Base-by-base conservation (phyloP, 1,140 invertebrate species). In the Berghia stephanieae region DNA sequence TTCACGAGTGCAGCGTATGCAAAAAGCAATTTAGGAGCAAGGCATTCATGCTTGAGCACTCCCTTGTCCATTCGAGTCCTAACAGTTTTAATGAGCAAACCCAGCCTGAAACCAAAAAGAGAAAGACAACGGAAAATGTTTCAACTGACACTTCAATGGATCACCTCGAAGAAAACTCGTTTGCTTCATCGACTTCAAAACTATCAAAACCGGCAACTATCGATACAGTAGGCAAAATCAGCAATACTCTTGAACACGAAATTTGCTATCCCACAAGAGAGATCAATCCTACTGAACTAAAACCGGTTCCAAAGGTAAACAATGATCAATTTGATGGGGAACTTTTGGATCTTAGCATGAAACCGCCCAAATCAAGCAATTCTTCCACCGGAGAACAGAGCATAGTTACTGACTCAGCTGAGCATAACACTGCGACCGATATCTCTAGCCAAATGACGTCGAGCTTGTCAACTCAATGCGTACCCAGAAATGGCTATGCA, bases 1-100 rank as follows among this genome's bases (percentile, higher is more conserved):
- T 74, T 0, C 81, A 84, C 75, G 77, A 81, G 0, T 85, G 85
- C 68, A 75, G 31, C 21, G 38, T 81, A n/a, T 86, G 84, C 70
- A 52, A 72, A 34, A 84, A 84, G 44, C 82, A 82, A 36, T 85
- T 84, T 75, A 73, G 78, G 31, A 81, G 80, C 49, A 79, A 81
- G 10, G 79, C 79, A 6, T 78, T 82, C 75, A 76, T 86, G 5
- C 70, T 70, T 4, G 81, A 83, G 3, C 85, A 86, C 52, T 77
- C 82, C 73, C n/a, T 80, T 31, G 81, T 75, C 8, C 85, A 85
- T 52, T 27, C n/a, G 43, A 24, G 70, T 13, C 46, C 34, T 63
- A 63, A n/a, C 13, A 27, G 10, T 31, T 63, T 24, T 8, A 63
- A n/a, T n/a, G n/a, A n/a, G n/a, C n/a, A n/a, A n/a, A n/a, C n/a